Conservation (phyloP, 2,797 vertebrate species). For the Phalloptychus januarius region DNA sequence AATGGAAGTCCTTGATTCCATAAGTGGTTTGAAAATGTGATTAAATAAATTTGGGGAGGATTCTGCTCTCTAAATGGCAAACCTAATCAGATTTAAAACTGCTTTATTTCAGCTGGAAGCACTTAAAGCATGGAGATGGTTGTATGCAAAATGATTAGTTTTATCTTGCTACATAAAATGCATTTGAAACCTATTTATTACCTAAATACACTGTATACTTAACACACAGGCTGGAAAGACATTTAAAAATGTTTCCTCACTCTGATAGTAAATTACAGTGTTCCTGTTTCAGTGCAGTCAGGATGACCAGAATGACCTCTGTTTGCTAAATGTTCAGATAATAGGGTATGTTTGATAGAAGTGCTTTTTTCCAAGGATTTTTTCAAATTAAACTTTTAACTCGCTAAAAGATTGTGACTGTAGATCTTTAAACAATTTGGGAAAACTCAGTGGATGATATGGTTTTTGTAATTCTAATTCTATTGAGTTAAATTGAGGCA, state of each 20-base stretch:
- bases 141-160: not conserved
- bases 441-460: not conserved
- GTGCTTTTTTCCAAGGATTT: not conserved
- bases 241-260: not conserved
- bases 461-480: not conserved
- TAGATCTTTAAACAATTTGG: not conserved
- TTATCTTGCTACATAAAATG: not conserved
- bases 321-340: not conserved
- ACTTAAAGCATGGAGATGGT: not conserved
- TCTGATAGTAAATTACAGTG: not conserved
- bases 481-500: not conserved
- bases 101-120: constrained; percentile 26
- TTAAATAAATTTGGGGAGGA: not conserved
- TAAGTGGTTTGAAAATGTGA: not conserved
- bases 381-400: no score
- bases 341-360: not conserved
- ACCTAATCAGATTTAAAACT: constrained; percentile 23
- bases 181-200: not conserved
- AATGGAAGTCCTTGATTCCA: not conserved
- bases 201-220: not conserved
- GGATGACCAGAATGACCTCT: not conserved
- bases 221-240: not conserved
- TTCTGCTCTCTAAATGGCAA: not conserved
- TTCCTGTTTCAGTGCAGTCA: not conserved
- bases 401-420: not conserved